Conservation (phyloP, 2,113 vertebrate genomes). For the Podilymbus podiceps region DNA sequence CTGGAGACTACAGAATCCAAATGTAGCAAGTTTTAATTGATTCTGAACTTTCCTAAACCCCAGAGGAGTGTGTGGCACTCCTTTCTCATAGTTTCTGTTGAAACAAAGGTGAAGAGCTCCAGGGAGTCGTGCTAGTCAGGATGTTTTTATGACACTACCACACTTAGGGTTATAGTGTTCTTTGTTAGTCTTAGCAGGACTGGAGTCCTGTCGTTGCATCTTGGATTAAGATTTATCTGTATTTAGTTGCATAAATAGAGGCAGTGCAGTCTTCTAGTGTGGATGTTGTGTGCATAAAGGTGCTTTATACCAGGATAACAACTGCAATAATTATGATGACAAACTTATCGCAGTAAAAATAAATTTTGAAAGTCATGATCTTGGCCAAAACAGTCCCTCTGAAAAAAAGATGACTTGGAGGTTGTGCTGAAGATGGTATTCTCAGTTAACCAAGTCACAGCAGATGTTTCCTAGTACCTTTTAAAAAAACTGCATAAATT, state of each 20-base stretch:
- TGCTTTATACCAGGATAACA: background rate
- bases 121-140: accelerated
- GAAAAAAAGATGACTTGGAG: background rate
- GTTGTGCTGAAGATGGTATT: background rate
- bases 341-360: background rate
- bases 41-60: background rate
- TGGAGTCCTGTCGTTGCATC: background rate
- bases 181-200: background rate
- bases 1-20: background rate
- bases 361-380: background rate
- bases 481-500: background rate
- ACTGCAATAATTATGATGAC: background rate
- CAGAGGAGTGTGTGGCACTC: background rate
- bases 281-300: background rate
- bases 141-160: background rate
- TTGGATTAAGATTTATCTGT: background rate
- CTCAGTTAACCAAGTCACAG: background rate
- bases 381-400: background rate
- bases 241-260: background rate
- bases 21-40: background rate
- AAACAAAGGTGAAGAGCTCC: background rate
- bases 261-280: background rate
- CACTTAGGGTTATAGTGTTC: background rate
- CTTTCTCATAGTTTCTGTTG: background rate
- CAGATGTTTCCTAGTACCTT: background rate